Evolutionary conservation across 2,113 vertebrate genomes (phyloP), one percentile per base, ranked within the genome.

Genomic region (Cebidichthys violaceus): DNA sequence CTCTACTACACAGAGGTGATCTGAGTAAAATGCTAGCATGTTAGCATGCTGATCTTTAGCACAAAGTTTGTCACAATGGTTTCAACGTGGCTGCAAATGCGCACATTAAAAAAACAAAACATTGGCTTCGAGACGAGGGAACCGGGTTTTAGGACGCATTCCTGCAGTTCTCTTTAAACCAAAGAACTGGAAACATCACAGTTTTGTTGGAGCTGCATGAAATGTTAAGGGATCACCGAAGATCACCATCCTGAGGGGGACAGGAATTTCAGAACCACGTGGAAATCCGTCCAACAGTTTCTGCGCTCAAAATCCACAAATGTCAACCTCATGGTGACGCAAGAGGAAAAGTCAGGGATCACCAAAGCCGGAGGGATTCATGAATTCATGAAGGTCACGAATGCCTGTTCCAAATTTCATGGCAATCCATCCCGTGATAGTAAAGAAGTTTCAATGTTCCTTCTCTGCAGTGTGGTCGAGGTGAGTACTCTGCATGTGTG

Each of bases 401-500:
- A 70, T 24, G n/a, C 43, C 9, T 2, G 2, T n/a, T 54, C 14
- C 20, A 54, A 41, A 43, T 33, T 3, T 45, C 27, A 72, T 31
- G n/a, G 1, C 45, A 39, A 31, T 31, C 17, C 33, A 31, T 43
- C 35, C 24, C 14, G 55, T 35, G 20, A 59, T 10, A 1, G 29
- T 59, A 4, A 29, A 72, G 22, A 55, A 6, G 55, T 54, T 62
- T 70, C 3, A 10, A 39, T 45, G 22, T 31, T 67, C 14, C 15
- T 52, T 61, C 7, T 31, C 68, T 27, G 1, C 20, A 11, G 20
- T 41, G 39, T 31, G 47, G 35, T 13, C 20, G 15, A 79, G 47
- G 18, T 41, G 39, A 41, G 54, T 15, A 41, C 22, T 14, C 54
- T 81, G 47, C 4, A 33, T 77, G 24, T 84, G 82, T 60, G 62